Evolutionary conservation across 1,140 invertebrate genomes (phyloP), one percentile per base, ranked within the genome.

Genomic region (Calosoma granatense): DNA sequence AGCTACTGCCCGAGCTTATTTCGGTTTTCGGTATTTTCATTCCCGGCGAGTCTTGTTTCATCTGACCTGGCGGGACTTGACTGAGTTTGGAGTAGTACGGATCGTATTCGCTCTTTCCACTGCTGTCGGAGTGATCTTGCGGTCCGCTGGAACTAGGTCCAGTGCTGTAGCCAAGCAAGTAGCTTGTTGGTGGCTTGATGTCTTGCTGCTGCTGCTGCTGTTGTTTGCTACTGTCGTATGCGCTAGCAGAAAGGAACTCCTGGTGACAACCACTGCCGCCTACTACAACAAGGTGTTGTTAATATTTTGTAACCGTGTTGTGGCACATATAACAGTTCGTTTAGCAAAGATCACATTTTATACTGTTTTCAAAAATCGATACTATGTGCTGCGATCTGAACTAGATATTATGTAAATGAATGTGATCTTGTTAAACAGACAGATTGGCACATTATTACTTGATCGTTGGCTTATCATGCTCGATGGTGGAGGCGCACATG

Each of bases 31-130:
- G 74, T 19, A 76, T 65, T 43, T 77, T 72, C 62, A 76, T 73
- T 2, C 23, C 59, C 19, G 9, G 22, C 2, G 55, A 58, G 53
- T 56, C 69, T 6, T 76, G 72, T 43, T 78, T 75, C 0, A 71
- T 68, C 0, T 76, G 79, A 68, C 84, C 82, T 2, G 82, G 75
- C 51, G 81, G 79, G 56, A 77, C 77, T 22, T 77, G 70, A 36
- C 70, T 76, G 21, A 77, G 73, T 22, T 69, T 68, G 51, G 63
- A 63, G 20, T 71, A 63, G 56, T 76, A 77, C 17, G 76, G 74
- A 56, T 78, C 73, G 60, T 76, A 75, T 6, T 70, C 64, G 56
- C 71, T 56, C 67, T 63, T 51, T 61, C 59, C 41, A 62, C 57
- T 47, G 15, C 9, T 12, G 26, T 58, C 56, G 51, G 57, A 64